Conservation (phyloP, 2,113 vertebrate species). For the Chunga burmeisteri region DNA sequence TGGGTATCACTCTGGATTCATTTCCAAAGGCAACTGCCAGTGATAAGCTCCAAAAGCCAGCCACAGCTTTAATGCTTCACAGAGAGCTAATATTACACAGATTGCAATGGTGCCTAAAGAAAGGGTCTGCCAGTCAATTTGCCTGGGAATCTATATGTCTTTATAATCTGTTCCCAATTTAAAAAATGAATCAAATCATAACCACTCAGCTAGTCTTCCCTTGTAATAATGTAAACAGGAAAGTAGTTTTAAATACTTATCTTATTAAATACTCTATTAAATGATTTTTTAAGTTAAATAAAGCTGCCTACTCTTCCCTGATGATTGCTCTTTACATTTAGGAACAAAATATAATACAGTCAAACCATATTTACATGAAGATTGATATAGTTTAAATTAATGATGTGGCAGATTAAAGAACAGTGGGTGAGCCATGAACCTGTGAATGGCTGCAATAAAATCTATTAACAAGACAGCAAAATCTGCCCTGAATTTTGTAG, state of each 20-base stretch:
- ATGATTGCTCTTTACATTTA: not conserved
- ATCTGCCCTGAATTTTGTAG: not conserved
- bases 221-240: slow-evolving; percentile 5
- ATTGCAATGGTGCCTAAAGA: not conserved
- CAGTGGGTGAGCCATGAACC: not conserved
- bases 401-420: not conserved
- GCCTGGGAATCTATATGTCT: not conserved
- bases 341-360: not conserved
- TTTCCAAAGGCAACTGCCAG: not conserved
- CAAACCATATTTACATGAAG: not conserved
- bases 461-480: not conserved
- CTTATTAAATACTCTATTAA: slow-evolving; percentile 23
- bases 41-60: not conserved
- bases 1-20: not conserved
- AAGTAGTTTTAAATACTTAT: slow-evolving; percentile 27
- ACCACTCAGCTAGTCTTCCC: not conserved
- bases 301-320: not conserved
- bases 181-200: slow-evolving; percentile 34
- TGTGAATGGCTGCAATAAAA: not conserved
- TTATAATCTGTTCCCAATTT: slow-evolving; percentile 49
- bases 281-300: slow-evolving; percentile 8
- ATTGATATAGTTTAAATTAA: not conserved
- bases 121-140: not conserved
- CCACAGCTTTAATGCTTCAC: not conserved
- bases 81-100: not conserved